Conservation (phyloP, 2,888 invertebrate genomes). For the Epinotia ramella region DNA sequence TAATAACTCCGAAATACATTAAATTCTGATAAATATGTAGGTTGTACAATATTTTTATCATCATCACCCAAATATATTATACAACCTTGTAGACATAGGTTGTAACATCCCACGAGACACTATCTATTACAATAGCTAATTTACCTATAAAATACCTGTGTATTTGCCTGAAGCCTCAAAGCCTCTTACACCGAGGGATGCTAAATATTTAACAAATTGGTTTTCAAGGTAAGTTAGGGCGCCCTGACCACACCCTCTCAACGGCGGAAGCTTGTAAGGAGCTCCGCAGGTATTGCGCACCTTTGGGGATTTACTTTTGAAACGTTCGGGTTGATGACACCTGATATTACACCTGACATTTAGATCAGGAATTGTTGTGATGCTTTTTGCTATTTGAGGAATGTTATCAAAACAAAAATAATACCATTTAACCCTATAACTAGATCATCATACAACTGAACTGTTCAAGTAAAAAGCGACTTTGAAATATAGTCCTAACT, state of each 20-base stretch:
- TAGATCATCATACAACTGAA: not conserved
- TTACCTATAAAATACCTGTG: constrained; percentile 37
- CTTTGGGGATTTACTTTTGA: constrained; percentile 63
- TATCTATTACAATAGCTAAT: constrained; percentile 26
- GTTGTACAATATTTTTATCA: not conserved
- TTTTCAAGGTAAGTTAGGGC: constrained; percentile 75
- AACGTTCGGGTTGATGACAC: constrained; percentile 48
- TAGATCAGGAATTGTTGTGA: not conserved
- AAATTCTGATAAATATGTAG: too few species aligned
- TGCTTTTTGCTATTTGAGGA: not conserved
- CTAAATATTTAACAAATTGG: constrained; percentile 82
- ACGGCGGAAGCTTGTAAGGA: constrained; percentile 79
- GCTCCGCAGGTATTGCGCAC: constrained; percentile 67
- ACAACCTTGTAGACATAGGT: constrained; percentile 2
- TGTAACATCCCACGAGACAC: constrained; percentile 2
- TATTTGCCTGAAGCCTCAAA: constrained; percentile 39
- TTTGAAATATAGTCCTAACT: too few species aligned
- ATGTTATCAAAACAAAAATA: not conserved
- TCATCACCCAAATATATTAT: not conserved
- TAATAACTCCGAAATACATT: too few species aligned
- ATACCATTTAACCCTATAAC: too few species aligned
- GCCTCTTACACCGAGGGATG: constrained; percentile 60
- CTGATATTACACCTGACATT: not conserved
- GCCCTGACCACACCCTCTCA: constrained; percentile 79
- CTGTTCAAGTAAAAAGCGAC: too few species aligned